phyloP scores from a whole-genome alignment of 2,888 invertebrate genomes.

The Frankliniella fusca region DNA sequence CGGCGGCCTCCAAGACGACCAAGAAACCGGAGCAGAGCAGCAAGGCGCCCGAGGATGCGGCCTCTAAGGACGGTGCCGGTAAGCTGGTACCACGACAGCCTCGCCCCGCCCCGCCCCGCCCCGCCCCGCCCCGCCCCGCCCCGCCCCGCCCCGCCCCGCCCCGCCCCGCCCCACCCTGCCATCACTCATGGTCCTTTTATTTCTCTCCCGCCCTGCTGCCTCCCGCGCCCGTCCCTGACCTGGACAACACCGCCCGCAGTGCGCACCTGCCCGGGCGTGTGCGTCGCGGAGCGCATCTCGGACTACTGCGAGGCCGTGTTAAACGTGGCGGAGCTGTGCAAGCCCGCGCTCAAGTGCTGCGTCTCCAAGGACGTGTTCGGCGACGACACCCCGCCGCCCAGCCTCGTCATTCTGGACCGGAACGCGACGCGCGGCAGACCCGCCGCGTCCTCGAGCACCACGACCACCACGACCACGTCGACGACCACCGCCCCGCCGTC shows the following conservation, averaged over 20 bases:
- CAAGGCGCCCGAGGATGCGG: slow-evolving; percentile 33
- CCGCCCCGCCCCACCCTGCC: too few relatives aligned
- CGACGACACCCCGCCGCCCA: slow-evolving; percentile 61
- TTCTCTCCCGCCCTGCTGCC: background rate
- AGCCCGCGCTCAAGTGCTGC: slow-evolving; percentile 72
- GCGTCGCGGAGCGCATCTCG: slow-evolving; percentile 74
- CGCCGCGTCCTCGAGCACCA: slow-evolving; percentile 47
- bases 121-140: background rate
- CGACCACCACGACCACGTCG: slow-evolving; percentile 45
- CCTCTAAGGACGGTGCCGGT: slow-evolving; percentile 34
- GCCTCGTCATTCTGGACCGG: slow-evolving; percentile 67
- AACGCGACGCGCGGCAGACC: slow-evolving; percentile 41
- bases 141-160: background rate
- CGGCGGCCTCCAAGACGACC: slow-evolving; percentile 39
- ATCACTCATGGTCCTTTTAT: too few relatives aligned
- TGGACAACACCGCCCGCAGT: background rate
- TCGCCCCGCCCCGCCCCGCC: too few relatives aligned
- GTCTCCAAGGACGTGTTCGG: slow-evolving; percentile 70
- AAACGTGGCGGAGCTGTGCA: slow-evolving; percentile 67
- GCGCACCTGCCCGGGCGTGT: slow-evolving; percentile 69
- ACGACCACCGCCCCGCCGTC: slow-evolving; percentile 30
- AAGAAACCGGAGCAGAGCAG: slow-evolving; percentile 37
- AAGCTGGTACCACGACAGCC: background rate
- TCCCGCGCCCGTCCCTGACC: background rate
- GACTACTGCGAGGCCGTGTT: slow-evolving; percentile 84